phyloP scores from a whole-genome alignment of 2,113 vertebrate species.

The Cromileptes altivelis region DNA sequence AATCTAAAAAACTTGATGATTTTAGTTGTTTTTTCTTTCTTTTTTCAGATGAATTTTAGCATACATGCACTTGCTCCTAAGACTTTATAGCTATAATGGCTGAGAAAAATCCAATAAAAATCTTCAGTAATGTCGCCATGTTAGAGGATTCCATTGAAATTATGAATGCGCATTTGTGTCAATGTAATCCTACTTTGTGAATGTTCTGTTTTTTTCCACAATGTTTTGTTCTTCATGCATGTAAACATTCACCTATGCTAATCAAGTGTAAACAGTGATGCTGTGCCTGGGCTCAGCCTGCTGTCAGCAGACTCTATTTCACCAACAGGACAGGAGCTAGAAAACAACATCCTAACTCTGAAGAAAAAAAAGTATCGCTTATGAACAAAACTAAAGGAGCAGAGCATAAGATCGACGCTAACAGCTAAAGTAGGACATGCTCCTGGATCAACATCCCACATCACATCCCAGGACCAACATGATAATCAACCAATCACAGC shows the following conservation, averaged over 20 bases:
- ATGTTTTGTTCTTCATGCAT: conserved; percentile 71
- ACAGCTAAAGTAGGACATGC: not conserved
- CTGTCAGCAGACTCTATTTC: not conserved
- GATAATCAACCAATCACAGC: too few species aligned
- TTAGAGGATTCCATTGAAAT: conserved; percentile 38
- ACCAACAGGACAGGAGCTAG: conserved; percentile 21
- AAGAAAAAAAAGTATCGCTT: not conserved
- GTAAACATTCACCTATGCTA: conserved; percentile 68
- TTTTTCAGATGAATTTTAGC: conserved; percentile 32
- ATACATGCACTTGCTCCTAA: conserved; percentile 40
- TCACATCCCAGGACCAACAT: too few species aligned
- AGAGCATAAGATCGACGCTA: conserved; percentile 1
- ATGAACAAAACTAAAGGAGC: conserved; percentile 8
- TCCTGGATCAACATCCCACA: too few species aligned
- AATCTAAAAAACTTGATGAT: conserved; percentile 15
- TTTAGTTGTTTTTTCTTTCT: not conserved
- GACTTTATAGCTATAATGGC: conserved; percentile 24
- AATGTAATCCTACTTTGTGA: conserved; percentile 19
- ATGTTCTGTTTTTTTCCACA: conserved; percentile 8
- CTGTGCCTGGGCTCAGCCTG: conserved; percentile 24
- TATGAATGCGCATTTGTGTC: conserved; percentile 9
- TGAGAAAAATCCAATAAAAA: conserved; percentile 18
- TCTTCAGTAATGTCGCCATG: not conserved
- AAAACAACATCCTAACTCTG: conserved; percentile 16
- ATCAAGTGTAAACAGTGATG: conserved; percentile 59